Evolutionary conservation across 1,140 invertebrate species (phyloP), one percentile per base, ranked within the genome.

Genomic region (Drosophila simulans): DNA sequence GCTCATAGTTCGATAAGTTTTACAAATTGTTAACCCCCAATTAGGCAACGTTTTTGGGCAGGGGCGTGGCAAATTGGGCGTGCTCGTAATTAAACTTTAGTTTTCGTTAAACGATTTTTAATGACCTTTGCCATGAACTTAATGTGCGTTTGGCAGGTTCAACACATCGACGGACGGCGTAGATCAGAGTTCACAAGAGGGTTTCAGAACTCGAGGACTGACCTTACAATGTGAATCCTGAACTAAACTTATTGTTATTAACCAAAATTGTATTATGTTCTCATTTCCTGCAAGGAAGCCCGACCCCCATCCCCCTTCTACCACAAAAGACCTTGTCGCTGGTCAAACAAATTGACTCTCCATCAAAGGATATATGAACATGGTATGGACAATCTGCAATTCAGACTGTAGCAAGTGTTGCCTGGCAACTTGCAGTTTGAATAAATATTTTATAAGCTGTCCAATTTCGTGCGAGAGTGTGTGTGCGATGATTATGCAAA

Each of bases 371-470:
- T 37, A 69, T 27, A 39, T 56, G 39, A 48, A 22, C 31, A 45
- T 25, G 22, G 31, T 48, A 17, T 43, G 13, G 17, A n/a, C 45
- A 11, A 35, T 59, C 46, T 70, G 45, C 58, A 68, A 27, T 35
- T 69, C 40, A 39, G 45, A 37, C 27, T 49, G 40, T 40, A 48
- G 68, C 76, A 77, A 83, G 80, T 68, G 69, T 88, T 82, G 64
- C 77, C 65, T 58, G 49, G 64, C 60, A 64, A 70, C 78, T 86
- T 86, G 82, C 69, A 77, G 58, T 89, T 89, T 89, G 53, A 75
- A 89, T 84, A 90, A 89, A 90, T 89, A 89, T 89, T 89, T 69
- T 78, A 90, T 84, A 77, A 78, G 84, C 76, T 63, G 34, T 74
- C 49, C 73, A 43, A 54, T 13, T 63, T 35, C 34, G 22, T 25